These are phyloP conservation scores for Uria aalge DNA, from an alignment of 2,113 vertebrate species.

Conservation along the genomic window DNA sequence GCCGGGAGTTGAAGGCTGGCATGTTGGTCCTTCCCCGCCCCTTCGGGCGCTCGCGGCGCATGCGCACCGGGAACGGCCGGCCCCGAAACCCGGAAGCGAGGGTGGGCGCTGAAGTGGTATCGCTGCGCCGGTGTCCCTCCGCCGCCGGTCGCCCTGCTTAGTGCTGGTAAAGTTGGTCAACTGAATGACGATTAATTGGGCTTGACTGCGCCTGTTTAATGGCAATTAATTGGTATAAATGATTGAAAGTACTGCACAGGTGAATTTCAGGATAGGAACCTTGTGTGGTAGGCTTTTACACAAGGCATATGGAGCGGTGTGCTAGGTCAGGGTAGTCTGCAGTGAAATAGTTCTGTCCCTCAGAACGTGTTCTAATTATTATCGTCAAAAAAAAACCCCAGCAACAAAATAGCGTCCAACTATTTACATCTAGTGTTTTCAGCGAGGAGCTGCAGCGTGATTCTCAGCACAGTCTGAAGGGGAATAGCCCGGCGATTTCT, in stretches of 20 bases:
- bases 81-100: not conserved
- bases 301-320: too few species aligned
- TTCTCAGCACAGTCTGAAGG: not conserved
- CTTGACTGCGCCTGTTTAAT: not conserved
- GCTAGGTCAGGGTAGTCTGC: not conserved
- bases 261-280: not conserved
- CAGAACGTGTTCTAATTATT: not conserved
- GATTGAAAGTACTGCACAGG: not conserved
- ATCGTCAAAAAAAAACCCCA: not conserved
- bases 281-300: not conserved
- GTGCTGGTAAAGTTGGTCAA: not conserved
- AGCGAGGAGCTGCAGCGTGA: not conserved
- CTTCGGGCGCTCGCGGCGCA: fast-evolving
- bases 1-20: fast-evolving
- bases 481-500: not conserved
- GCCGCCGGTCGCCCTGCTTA: not conserved
- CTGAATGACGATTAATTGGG: not conserved
- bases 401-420: not conserved
- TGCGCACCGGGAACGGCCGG: fast-evolving
- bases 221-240: not conserved
- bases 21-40: fast-evolving
- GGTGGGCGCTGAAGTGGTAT: fast-evolving
- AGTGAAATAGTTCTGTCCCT: not conserved
- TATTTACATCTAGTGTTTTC: not conserved
- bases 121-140: not conserved